A percentile compares a stretch with the other conserved stretches of the same genome.
These are phyloP conservation scores for Nymphalis urticae DNA, from an alignment of 2,888 invertebrate species.

Conservation along the genomic window DNA sequence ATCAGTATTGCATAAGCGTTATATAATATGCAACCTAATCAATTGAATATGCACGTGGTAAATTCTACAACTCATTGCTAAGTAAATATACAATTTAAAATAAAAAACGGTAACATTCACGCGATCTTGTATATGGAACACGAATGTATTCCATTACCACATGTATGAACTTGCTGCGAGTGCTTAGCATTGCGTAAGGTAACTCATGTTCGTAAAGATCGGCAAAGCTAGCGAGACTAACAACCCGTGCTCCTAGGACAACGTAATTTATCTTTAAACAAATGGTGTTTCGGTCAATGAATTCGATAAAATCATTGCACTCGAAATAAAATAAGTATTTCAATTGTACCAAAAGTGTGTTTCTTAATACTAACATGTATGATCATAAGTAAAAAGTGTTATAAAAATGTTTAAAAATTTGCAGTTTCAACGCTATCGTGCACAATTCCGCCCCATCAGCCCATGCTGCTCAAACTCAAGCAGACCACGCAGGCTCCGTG, in stretches of 20 bases:
- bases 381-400: not conserved
- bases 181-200: conserved; percentile 49
- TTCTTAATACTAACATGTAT: conserved; percentile 9
- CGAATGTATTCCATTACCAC: conserved; percentile 52
- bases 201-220: conserved; percentile 36
- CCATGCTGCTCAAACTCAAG: conserved; percentile 55
- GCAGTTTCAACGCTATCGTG: conserved; percentile 73
- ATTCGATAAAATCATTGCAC: conserved; percentile 60
- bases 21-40: conserved; percentile 13
- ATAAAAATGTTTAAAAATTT: conserved; percentile 33
- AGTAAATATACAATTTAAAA: conserved; percentile 22
- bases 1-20: conserved; percentile 21
- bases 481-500: conserved; percentile 46
- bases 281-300: conserved; percentile 68
- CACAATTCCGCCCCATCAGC: conserved; percentile 68
- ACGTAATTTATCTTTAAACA: conserved; percentile 45
- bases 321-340: conserved; percentile 28
- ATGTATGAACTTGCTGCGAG: conserved; percentile 53
- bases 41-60: conserved; percentile 23
- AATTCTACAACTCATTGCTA: conserved; percentile 5
- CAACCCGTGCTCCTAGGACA: conserved; percentile 45
- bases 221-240: conserved; percentile 63
- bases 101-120: conserved; percentile 39
- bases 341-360: conserved; percentile 17
- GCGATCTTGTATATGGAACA: conserved; percentile 41